Evolutionary conservation across 2,113 vertebrate species (phyloP), one percentile per base, ranked within the genome.

Genomic region (Glaucidium brasilianum): DNA sequence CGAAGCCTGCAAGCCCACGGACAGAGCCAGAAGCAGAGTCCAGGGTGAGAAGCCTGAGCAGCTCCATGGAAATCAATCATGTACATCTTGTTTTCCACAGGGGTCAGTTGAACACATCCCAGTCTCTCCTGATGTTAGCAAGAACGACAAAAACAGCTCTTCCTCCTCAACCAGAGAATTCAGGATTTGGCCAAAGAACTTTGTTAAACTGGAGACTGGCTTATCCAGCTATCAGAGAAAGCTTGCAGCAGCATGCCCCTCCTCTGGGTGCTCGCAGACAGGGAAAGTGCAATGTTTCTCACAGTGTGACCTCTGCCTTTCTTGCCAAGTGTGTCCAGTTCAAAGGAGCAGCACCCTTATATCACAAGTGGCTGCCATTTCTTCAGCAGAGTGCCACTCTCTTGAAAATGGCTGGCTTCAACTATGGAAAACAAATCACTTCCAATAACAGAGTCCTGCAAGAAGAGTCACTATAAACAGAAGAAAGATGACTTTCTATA

Each of bases 401-500:
- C 52, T 32, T 30, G 47, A 30, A 58, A 76, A 34, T 14, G 15
- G 2, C 7, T 67, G 17, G 10, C 21, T 77, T 74, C 50, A 15
- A 20, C 41, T 5, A 7, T 6, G 39, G 30, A 59, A 58, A 73
- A 86, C 8, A 79, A 67, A 39, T 49, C 14, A 13, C 19, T 72
- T 27, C 17, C 26, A 60, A 56, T 10, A 26, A 41, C 29, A 91
- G 34, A 21, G 5, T 67, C 22, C 37, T 91, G 18, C 13, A 87
- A 27, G 19, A 85, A 67, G 20, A 53, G 41, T 25, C 35, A 45
- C 58, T 72, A 49, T 41, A 34, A 56, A 27, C 12, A 59, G 25
- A 88, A 11, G 21, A 17, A 41, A 39, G 10, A 45, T 0, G 2
- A 27, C 3, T 34, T 56, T 15, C 9, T 41, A 2, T 7, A 19